Evolutionary conservation across 1,140 invertebrate genomes (phyloP).

Genomic region (Philotrypesis tridentata): DNA sequence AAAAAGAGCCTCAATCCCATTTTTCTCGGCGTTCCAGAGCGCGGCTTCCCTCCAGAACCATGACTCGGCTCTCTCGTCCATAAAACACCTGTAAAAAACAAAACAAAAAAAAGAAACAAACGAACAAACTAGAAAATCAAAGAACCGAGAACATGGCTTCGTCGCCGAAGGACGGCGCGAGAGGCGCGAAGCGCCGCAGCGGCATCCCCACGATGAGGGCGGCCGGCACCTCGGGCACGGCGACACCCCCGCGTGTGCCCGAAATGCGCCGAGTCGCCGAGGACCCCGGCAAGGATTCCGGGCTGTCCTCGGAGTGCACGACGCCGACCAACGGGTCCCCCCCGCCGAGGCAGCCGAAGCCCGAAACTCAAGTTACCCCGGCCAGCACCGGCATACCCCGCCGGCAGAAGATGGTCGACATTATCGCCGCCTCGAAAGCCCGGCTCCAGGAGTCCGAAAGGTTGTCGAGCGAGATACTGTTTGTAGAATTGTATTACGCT

Average conservation of each 20-base stretch:
- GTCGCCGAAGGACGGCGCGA: constrained; percentile 43
- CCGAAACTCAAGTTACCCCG: constrained; percentile 39
- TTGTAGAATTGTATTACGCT: too few relatives aligned
- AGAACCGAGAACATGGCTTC: background rate
- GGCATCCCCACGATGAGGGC: constrained; percentile 40
- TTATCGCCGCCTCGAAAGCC: constrained; percentile 59
- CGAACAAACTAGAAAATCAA: too few relatives aligned
- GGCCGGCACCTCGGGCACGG: background rate
- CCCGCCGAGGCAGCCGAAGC: constrained; percentile 61
- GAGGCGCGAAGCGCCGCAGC: constrained; percentile 53
- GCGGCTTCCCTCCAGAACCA: too few relatives aligned
- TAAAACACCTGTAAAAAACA: too few relatives aligned
- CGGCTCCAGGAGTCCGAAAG: constrained; percentile 54
- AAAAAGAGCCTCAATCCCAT: too few relatives aligned
- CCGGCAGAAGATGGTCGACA: constrained; percentile 32
- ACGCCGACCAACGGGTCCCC: constrained; percentile 70
- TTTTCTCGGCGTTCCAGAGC: too few relatives aligned
- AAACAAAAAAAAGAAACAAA: background rate
- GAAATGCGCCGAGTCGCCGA: constrained; percentile 49
- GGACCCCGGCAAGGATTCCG: constrained; percentile 65
- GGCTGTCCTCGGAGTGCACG: constrained; percentile 68
- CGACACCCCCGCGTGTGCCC: background rate
- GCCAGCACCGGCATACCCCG: background rate
- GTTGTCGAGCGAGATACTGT: background rate
- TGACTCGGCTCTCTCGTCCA: too few relatives aligned